Evolutionary conservation across 2,797 vertebrate genomes (phyloP).

Genomic region (Pipistrellus pipistrellus): DNA sequence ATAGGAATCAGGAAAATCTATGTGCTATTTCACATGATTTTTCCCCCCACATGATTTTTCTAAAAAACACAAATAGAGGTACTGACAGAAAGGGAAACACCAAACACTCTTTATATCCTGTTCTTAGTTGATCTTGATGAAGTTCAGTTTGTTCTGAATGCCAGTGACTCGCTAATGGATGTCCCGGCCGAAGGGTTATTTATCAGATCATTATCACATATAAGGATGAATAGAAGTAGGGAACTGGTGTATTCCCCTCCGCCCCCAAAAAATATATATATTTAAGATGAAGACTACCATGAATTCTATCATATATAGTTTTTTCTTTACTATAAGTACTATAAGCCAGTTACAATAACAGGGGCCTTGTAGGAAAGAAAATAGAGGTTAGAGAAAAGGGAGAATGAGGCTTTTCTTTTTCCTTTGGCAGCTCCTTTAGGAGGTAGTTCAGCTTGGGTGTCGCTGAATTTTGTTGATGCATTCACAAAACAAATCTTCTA

Average conservation of each 20-base stretch:
- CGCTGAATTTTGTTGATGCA: neutral
- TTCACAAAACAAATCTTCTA: neutral
- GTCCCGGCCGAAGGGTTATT: neutral
- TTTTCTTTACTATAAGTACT: neutral
- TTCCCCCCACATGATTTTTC: neutral
- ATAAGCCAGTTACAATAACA: neutral
- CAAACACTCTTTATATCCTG: neutral
- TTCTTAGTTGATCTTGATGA: neutral
- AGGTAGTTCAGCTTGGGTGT: neutral
- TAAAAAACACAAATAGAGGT: neutral
- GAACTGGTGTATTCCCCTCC: neutral
- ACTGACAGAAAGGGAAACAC: neutral
- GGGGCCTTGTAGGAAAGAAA: neutral
- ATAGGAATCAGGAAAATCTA: neutral
- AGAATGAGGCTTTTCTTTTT: neutral
- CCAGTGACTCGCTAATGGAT: neutral
- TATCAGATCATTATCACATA: neutral
- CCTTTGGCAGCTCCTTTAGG: neutral
- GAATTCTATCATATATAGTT: neutral
- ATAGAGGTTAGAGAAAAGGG: neutral
- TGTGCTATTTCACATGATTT: neutral
- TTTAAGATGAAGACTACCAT: neutral
- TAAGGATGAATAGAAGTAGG: neutral
- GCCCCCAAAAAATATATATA: neutral
- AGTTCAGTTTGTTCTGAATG: constrained; percentile 15